These are phyloP conservation scores for Podargus strigoides DNA, from an alignment of 2,797 vertebrate genomes.

Conservation along the genomic window DNA sequence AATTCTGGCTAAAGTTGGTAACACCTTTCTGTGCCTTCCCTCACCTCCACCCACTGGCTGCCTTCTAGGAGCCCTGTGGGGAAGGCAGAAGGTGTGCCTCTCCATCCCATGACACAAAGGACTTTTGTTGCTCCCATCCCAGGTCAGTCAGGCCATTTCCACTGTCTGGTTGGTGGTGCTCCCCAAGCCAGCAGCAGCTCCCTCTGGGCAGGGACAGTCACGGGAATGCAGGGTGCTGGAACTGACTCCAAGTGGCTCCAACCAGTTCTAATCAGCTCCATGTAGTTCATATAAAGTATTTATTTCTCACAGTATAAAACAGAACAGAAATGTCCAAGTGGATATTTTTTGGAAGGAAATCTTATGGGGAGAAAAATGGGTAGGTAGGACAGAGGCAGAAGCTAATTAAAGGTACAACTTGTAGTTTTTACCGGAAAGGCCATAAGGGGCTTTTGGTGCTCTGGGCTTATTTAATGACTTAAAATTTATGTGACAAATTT, in stretches of 20 bases:
- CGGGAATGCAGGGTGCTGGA: rapidly evolving
- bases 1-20: neutral
- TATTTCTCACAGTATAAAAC: neutral
- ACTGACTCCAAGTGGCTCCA: neutral
- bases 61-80: neutral
- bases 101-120: neutral
- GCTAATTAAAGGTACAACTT: neutral
- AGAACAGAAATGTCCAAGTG: neutral
- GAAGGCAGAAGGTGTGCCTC: neutral
- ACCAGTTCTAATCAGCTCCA: neutral
- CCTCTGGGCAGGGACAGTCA: rapidly evolving
- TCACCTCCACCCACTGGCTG: rapidly evolving
- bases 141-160: neutral
- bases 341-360: neutral
- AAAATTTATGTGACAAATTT: neutral
- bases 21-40: neutral
- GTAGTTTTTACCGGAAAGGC: neutral
- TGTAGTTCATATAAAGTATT: neutral
- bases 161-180: rapidly evolving
- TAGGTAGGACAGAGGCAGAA: neutral
- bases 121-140: neutral
- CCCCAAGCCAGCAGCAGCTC: no score
- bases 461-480: neutral
- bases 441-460: neutral
- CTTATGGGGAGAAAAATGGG: neutral